Conservation (phyloP, 1,140 invertebrate species). For the Drosophila parvula region DNA sequence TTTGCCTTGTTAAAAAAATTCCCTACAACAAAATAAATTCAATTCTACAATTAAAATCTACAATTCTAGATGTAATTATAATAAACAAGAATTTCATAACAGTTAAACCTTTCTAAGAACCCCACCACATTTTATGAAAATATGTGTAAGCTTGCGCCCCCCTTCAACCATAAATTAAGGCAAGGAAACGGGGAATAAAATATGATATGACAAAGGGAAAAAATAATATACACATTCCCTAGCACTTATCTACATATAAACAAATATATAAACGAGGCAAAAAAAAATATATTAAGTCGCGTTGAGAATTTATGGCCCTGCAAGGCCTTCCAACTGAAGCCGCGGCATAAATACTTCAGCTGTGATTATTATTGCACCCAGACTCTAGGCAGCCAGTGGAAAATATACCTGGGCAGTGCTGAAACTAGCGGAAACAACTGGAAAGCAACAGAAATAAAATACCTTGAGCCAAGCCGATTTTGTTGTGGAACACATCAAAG, state of each 20-base stretch:
- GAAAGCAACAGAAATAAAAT: conserved; percentile 40
- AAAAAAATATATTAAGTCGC: conserved; percentile 49
- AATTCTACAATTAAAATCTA: no score
- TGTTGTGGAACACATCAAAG: conserved; percentile 37
- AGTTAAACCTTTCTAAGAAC: background rate
- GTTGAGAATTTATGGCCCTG: conserved; percentile 57
- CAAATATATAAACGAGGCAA: conserved; percentile 10
- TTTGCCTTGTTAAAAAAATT: background rate
- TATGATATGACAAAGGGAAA: conserved; percentile 27
- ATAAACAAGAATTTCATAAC: background rate
- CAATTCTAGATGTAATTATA: background rate
- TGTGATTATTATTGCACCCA: conserved; percentile 60
- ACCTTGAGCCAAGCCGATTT: conserved; percentile 44
- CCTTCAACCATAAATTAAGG: conserved; percentile 18
- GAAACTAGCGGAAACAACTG: conserved; percentile 32
- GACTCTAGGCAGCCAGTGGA: conserved; percentile 11
- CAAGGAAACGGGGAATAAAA: conserved; percentile 51
- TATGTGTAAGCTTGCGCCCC: background rate
- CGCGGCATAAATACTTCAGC: conserved; percentile 68
- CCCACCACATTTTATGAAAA: background rate
- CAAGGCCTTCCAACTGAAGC: conserved; percentile 56
- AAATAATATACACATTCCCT: conserved; percentile 12
- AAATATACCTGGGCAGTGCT: conserved; percentile 4
- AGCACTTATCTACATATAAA: conserved; percentile 22
- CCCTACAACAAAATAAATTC: background rate